Evolutionary conservation across 2,113 vertebrate genomes (phyloP).

Genomic region (Xyliphius kryptos): DNA sequence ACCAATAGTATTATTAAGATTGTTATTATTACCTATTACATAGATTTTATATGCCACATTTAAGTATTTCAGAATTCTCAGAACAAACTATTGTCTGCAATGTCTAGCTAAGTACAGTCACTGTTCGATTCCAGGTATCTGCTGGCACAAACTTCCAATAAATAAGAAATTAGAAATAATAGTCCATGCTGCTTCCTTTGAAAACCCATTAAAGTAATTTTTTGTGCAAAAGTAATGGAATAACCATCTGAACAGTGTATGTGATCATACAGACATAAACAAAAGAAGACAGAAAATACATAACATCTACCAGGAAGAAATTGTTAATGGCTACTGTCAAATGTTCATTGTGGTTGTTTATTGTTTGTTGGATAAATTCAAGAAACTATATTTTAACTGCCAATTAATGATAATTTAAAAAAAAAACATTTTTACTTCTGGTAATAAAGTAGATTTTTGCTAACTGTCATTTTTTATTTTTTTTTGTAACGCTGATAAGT

Average conservation of each 20-base stretch:
- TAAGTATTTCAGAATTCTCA: background rate
- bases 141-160: conserved; percentile 44
- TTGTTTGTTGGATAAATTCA: background rate
- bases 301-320: conserved; percentile 5
- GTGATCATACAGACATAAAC: background rate
- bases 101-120: conserved; percentile 36
- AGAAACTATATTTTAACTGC: background rate
- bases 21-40: too few species aligned
- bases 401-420: too few species aligned
- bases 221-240: conserved; percentile 45
- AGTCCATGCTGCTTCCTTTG: conserved; percentile 46
- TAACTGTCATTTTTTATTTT: too few species aligned
- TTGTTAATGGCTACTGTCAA: background rate
- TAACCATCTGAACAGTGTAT: conserved; percentile 24
- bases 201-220: conserved; percentile 58
- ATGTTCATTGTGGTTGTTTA: background rate
- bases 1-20: too few species aligned
- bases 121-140: conserved; percentile 42
- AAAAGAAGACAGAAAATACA: conserved; percentile 5
- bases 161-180: conserved; percentile 58
- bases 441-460: too few species aligned
- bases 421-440: too few species aligned
- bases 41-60: background rate
- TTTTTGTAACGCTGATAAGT: background rate
- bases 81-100: conserved; percentile 20